Base-by-base conservation (phyloP, 1,140 invertebrate genomes). In the Elysia chlorotica region DNA sequence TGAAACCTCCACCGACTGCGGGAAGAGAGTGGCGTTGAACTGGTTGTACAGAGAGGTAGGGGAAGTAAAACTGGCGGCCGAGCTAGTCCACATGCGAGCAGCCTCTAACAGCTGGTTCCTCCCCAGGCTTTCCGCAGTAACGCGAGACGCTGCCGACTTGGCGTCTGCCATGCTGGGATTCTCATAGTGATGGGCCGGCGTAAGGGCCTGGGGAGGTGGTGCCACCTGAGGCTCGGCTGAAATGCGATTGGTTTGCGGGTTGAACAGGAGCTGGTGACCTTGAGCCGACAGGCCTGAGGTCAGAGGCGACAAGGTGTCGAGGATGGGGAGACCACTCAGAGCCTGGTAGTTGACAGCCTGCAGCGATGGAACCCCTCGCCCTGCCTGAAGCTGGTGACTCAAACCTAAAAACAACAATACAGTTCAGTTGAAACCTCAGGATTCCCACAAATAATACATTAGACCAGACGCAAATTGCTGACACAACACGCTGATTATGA, bases 311-410 rank as follows among this genome's bases (percentile, higher is more conserved):
- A 78, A 79, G 23, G 71, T 78, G 67, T 76, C 80, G 28, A 78
- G 74, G 56, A 81, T 75, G 59, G 74, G 80, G 68, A 81, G 36
- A 0, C 71, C 73, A n/a, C n/a, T n/a, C 62, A 80, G 76, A 23
- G 74, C 75, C 33, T 71, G 61, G 73, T 83, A 82, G 53, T 77
- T 77, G 35, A 80, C 74, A 21, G 65, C 30, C 4, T 81, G 76
- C 28, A 83, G 53, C 0, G 76, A 74, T 17, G 74, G 74, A 21
- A 82, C 59, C n/a, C 75, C 65, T 25, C 82, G 74, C n/a, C 76
- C 33, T 30, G 57, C 66, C 57, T 79, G 76, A n/a, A 78, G 74
- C 2, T 59, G 41, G 25, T 78, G 71, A 30, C 75, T 77, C 36
- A 83, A 69, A 56, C 81, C 76, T 62, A 81, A 65, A 56, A n/a